Evolutionary conservation across 1,140 invertebrate genomes (phyloP).

Genomic region (Cotesia chilonis): DNA sequence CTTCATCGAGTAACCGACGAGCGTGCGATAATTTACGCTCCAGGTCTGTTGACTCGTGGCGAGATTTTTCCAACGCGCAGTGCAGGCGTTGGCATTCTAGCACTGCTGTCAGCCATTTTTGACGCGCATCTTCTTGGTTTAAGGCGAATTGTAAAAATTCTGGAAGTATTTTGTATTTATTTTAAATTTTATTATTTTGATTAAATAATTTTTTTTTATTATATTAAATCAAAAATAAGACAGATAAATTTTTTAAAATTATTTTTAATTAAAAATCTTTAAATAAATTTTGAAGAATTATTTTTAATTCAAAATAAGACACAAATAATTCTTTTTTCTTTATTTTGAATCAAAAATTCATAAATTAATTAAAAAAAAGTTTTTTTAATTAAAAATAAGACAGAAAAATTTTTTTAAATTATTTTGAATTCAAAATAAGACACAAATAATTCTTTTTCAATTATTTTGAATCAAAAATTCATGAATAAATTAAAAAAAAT

Average conservation of each 20-base stretch:
- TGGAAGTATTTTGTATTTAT: slow-evolving; percentile 46
- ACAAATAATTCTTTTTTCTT: not conserved
- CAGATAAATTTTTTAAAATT: not conserved
- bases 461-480: no score
- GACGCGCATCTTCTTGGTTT: slow-evolving; percentile 75
- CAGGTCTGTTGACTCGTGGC: slow-evolving; percentile 73
- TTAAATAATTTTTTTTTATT: no score
- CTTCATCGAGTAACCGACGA: slow-evolving; percentile 78
- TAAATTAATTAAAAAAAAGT: no score
- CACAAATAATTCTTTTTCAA: no score
- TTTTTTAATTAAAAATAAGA: no score
- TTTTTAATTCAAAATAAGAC: no score
- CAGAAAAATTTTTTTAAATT: no score
- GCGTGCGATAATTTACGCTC: slow-evolving; percentile 82
- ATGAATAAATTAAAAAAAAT: no score
- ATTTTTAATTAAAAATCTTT: not conserved
- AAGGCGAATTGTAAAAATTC: slow-evolving; percentile 77
- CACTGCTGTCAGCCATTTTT: slow-evolving; percentile 74
- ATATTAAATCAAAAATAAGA: not conserved
- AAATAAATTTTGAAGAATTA: no score
- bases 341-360: not conserved
- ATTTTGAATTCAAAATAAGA: no score
- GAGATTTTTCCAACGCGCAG: slow-evolving; percentile 71
- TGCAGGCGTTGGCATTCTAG: slow-evolving; percentile 74
- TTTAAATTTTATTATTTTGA: not conserved